Conservation (phyloP, 2,797 vertebrate species). For the Rhynchotus rufescens region DNA sequence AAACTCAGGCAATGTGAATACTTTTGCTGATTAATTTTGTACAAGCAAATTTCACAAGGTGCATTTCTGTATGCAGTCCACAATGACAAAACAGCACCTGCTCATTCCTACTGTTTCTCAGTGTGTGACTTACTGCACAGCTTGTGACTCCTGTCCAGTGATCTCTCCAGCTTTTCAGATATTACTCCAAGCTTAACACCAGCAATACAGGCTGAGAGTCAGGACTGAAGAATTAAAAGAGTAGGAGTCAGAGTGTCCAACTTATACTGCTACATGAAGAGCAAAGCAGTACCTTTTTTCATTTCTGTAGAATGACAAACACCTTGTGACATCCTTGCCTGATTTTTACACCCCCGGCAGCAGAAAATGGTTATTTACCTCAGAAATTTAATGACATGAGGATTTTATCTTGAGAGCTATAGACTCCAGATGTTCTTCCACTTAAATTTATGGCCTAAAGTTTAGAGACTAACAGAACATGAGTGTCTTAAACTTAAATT, state of each 20-base stretch:
- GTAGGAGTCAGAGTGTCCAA: not conserved
- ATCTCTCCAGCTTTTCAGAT: not conserved
- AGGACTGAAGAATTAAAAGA: not conserved
- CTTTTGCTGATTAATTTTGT: not conserved
- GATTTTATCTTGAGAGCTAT: slow-evolving; percentile 38
- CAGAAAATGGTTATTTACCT: slow-evolving; percentile 35
- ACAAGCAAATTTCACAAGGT: not conserved
- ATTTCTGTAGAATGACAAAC: slow-evolving; percentile 3
- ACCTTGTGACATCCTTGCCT: not conserved
- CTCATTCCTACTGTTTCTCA: not conserved
- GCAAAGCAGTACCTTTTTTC: slow-evolving; percentile 1
- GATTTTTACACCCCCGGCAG: not conserved
- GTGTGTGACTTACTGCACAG: not conserved
- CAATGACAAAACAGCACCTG: not conserved
- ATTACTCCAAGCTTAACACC: not conserved
- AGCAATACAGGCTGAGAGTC: not conserved
- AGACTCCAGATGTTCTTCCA: slow-evolving; percentile 39
- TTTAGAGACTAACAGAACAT: slow-evolving; percentile 57
- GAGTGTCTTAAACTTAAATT: slow-evolving; percentile 44
- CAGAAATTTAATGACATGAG: slow-evolving; percentile 13
- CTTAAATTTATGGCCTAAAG: slow-evolving; percentile 46
- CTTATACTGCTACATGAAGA: not conserved
- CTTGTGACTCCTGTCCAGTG: not conserved
- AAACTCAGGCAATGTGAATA: not conserved
- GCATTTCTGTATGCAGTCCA: not conserved